A percentile compares a stretch with the other conserved stretches of the same genome.
Conservation (phyloP, 2,113 vertebrate species). For the Macquaria ambigua region DNA sequence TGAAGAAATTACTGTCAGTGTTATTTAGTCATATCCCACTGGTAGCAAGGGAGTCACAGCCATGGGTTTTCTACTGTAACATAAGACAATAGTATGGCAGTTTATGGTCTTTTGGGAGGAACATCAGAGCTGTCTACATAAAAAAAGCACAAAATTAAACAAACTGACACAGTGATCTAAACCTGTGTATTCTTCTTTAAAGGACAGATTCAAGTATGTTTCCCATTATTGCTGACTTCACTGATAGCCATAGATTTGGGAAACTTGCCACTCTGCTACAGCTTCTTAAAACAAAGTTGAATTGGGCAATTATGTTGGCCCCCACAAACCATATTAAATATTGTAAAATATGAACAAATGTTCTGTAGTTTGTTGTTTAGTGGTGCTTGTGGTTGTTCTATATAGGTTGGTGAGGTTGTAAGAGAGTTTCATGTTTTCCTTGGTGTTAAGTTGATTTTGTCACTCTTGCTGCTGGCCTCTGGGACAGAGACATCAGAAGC, state of each 20-base stretch:
- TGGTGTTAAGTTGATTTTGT: background rate
- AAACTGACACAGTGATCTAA: background rate
- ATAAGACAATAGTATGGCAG: background rate
- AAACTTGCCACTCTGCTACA: too few relatives aligned
- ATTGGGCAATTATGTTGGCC: too few relatives aligned
- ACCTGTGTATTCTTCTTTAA: background rate
- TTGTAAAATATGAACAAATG: too few relatives aligned
- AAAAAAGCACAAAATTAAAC: background rate
- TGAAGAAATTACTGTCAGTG: constrained; percentile 14
- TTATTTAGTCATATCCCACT: constrained; percentile 27
- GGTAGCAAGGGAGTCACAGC: background rate
- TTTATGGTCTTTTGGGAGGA: background rate
- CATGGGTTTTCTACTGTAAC: background rate
- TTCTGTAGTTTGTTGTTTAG: background rate
- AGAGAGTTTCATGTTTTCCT: background rate
- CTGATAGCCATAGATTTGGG: too few relatives aligned
- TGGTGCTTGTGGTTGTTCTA: background rate
- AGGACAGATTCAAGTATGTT: background rate
- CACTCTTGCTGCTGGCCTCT: background rate
- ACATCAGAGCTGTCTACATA: background rate
- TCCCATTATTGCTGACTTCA: too few relatives aligned
- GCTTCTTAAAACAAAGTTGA: too few relatives aligned
- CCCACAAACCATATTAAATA: too few relatives aligned
- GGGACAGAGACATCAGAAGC: background rate
- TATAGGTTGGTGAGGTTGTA: background rate